Percentiles rank a stretch among this genome's conserved stretches.
Evolutionary conservation across 2,888 invertebrate species (phyloP).

Genomic region (Leucophenga maculata): DNA sequence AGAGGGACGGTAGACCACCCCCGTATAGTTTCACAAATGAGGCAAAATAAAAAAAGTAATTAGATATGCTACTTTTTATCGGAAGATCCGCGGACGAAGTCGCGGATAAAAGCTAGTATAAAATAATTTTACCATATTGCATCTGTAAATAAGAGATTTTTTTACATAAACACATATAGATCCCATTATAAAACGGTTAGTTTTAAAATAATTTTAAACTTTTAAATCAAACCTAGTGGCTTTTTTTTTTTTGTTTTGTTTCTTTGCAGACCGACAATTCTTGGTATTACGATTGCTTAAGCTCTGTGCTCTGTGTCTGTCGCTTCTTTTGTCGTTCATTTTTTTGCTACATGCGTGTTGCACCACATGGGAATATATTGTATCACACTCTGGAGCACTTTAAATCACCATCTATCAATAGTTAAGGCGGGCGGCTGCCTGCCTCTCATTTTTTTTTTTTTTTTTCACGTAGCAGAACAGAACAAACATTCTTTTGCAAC

Average conservation of each 20-base stretch:
- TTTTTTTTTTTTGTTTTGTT: neutral
- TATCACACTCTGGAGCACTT: constrained; percentile 12
- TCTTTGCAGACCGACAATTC: neutral
- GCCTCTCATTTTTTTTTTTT: neutral
- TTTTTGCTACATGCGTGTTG: constrained; percentile 40
- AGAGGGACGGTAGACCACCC: no score
- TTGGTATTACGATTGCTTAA: neutral
- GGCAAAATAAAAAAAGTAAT: no score
- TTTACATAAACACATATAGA: no score
- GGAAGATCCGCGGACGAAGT: no score
- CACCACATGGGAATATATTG: constrained; percentile 48
- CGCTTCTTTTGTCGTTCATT: neutral
- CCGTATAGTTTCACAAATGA: no score
- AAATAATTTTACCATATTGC: no score
- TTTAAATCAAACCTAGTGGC: no score
- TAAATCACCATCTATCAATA: constrained; percentile 13
- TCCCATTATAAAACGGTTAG: no score
- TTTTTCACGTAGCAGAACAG: neutral
- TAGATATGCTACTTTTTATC: no score
- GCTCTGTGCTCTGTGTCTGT: neutral
- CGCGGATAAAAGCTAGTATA: no score
- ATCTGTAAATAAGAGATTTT: no score
- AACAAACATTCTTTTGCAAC: constrained; percentile 31
- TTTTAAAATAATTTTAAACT: no score
- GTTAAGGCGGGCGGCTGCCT: neutral